A percentile compares a stretch with the other conserved stretches of the same genome.
Conservation (phyloP, 2,113 vertebrate genomes). For the Pelecanoides urinatrix region DNA sequence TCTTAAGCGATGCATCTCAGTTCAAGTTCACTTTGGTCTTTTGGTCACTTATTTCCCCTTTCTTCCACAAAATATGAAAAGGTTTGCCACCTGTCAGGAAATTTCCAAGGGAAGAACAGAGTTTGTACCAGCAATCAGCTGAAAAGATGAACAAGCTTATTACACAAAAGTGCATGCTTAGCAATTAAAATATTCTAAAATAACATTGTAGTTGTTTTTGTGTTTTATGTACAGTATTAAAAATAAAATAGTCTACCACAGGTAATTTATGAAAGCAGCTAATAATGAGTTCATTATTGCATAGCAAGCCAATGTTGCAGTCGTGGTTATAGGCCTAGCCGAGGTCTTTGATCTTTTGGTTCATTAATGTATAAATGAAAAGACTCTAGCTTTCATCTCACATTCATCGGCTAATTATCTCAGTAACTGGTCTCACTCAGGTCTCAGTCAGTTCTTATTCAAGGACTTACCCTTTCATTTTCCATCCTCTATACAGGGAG, state of each 20-base stretch:
- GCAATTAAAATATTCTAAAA: conserved; percentile 31
- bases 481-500: neutral
- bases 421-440: conserved; percentile 53
- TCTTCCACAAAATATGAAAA: conserved; percentile 33
- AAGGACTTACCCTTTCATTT: conserved; percentile 57
- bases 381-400: conserved; percentile 13
- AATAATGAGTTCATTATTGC: conserved; percentile 63
- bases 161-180: neutral
- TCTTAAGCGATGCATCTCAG: neutral
- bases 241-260: conserved; percentile 48
- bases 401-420: conserved; percentile 53
- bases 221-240: conserved; percentile 39
- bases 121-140: neutral
- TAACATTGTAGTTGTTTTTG: conserved; percentile 28
- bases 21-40: neutral
- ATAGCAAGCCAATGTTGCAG: conserved; percentile 44
- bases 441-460: conserved; percentile 61
- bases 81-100: neutral
- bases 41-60: neutral
- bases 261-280: conserved; percentile 51
- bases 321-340: conserved; percentile 34
- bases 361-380: conserved; percentile 60
- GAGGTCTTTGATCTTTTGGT: conserved; percentile 62
- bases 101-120: conserved; percentile 41
- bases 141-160: neutral